Conservation (phyloP, 2,113 vertebrate species). For the Callithrix jacchus region DNA sequence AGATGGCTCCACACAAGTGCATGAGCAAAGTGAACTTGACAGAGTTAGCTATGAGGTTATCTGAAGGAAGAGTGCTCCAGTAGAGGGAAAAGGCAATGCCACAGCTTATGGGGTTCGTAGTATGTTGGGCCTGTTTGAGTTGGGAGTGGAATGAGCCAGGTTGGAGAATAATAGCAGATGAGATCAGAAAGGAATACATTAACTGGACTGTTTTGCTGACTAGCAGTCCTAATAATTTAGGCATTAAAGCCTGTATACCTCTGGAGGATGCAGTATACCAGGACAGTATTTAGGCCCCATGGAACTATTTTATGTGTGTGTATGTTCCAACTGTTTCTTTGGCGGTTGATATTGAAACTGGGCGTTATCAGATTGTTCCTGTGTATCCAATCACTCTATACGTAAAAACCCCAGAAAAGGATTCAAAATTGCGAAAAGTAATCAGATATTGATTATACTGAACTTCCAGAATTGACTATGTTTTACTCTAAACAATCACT, state of each 20-base stretch:
- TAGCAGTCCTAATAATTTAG: neutral
- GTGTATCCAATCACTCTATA: neutral
- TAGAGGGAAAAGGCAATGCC: neutral
- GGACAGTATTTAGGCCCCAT: neutral
- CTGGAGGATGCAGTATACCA: neutral
- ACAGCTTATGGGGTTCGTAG: neutral
- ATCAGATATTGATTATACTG: slow-evolving; percentile 2
- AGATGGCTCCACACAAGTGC: neutral
- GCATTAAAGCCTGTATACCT: neutral
- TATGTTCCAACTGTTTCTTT: neutral
- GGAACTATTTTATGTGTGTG: neutral
- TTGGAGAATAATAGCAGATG: neutral
- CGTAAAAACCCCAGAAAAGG: neutral
- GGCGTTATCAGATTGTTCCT: neutral
- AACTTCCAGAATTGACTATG: neutral
- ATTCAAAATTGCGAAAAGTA: neutral
- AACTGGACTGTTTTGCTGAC: neutral
- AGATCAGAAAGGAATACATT: neutral
- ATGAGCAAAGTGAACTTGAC: neutral
- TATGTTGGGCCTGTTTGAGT: neutral
- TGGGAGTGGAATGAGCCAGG: neutral
- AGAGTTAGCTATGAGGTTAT: neutral
- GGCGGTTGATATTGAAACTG: neutral
- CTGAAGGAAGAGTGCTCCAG: neutral
- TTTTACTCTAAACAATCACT: neutral